Base-by-base conservation (phyloP, 2,888 invertebrate genomes). In the Dexiosoma caninum region DNA sequence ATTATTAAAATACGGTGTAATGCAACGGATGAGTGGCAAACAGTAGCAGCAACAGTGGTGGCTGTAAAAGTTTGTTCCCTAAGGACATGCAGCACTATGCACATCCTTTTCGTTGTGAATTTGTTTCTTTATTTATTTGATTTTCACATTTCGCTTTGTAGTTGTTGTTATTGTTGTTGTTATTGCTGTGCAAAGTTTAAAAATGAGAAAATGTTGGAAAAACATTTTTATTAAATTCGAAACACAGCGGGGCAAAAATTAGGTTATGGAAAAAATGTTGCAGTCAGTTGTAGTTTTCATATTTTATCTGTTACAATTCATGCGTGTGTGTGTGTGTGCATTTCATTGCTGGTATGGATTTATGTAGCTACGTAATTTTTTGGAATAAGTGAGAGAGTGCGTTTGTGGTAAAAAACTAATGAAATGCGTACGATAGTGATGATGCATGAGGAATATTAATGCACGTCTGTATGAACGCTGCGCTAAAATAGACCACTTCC, bases 181-280 rank as follows among this genome's bases (percentile, higher is more conserved):
- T 59, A 21, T 16, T 60, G 16, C 42, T 42, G 59, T 75, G 51
- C 57, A 42, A 71, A 71, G 23, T 66, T 66, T 75, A 32, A 64
- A 78, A 71, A 71, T 71, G 42, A 42, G 64, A n/a, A n/a, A n/a
- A 71, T 78, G 77, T 64, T 78, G 51, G 64, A 78, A 71, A 70
- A 71, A 69, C 21, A 67, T 53, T 75, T 75, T 78, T 78, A 71
- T 71, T 78, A 71, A 66, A 78, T 70, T 66, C 64, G 10, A 46
- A 64, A 27, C 46, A 49, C 77, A 77, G 71, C 27, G 53, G 67
- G 72, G 69, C 69, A 51, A 53, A 81, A 81, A 81, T 69, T 77
- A 74, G 67, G 81, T 81, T 81, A 77, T 14, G 16, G 32, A 10
- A 51, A 70, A 69, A 40, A 35, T 53, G 4, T 21, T 60, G 42